phyloP scores from a whole-genome alignment of 2,113 vertebrate genomes.

The Cavia aperea region DNA sequence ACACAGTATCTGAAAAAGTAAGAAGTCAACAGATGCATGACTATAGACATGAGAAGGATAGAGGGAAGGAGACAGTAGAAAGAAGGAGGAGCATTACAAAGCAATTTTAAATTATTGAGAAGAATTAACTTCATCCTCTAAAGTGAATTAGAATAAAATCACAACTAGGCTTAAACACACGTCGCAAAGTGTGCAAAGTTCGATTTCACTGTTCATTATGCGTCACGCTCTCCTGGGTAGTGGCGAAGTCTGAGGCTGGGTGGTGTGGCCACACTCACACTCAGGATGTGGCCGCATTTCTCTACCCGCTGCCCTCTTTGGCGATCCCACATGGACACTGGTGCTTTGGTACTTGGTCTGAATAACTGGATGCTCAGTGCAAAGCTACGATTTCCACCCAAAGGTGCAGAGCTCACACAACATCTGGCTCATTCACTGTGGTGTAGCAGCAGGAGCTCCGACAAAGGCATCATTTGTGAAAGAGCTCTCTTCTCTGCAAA shows the following conservation, averaged over 20 bases:
- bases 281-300: background rate
- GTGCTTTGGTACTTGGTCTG: background rate
- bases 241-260: background rate
- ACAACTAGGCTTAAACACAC: background rate
- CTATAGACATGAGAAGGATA: background rate
- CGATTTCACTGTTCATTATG: background rate
- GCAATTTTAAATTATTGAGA: background rate
- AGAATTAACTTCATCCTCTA: background rate
- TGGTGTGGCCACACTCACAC: background rate
- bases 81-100: background rate
- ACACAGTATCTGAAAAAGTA: background rate
- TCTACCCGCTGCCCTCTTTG: background rate
- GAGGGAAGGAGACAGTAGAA: background rate
- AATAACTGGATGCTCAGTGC: background rate
- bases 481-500: conserved; percentile 22
- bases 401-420: background rate
- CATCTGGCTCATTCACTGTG: background rate
- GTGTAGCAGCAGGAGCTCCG: background rate
- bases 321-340: background rate
- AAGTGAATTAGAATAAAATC: background rate
- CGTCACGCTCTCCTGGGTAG: background rate
- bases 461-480: background rate
- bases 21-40: background rate
- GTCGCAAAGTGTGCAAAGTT: background rate
- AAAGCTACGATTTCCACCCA: background rate